phyloP scores from a whole-genome alignment of 92 coral and sea anemone genomes.

The Anthopleura xanthogrammica region DNA sequence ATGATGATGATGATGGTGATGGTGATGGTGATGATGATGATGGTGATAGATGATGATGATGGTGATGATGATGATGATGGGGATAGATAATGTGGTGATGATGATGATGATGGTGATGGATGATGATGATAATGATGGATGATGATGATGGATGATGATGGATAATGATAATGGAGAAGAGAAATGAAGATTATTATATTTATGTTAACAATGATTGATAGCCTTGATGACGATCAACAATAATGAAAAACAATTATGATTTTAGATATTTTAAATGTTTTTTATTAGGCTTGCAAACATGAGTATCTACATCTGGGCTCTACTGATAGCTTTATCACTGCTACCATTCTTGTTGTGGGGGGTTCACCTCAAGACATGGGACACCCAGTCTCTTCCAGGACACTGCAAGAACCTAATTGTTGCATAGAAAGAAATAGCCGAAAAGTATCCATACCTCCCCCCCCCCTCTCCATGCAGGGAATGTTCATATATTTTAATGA shows the following conservation, averaged over 20 bases:
- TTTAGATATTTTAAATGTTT: neutral
- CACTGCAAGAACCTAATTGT: conserved; percentile 65
- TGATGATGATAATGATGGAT: neutral
- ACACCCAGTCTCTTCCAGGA: conserved; percentile 40
- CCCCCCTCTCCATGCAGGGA: too few species aligned
- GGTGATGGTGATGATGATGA: too few species aligned
- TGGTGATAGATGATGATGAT: too few species aligned
- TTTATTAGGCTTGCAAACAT: neutral
- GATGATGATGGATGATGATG: neutral
- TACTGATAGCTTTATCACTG: conserved; percentile 33
- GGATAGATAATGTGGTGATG: neutral
- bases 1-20: too few species aligned
- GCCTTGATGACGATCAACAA: neutral
- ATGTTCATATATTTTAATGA: too few species aligned
- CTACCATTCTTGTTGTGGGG: conserved; percentile 56
- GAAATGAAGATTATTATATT: neutral
- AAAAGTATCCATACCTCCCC: neutral
- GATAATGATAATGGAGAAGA: neutral
- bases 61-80: too few species aligned
- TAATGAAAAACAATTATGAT: neutral
- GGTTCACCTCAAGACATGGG: conserved; percentile 46
- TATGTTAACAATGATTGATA: neutral
- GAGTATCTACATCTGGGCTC: conserved; percentile 35
- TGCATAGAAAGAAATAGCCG: neutral
- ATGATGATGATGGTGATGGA: neutral